These are phyloP conservation scores for Meghimatium bilineatum DNA, from an alignment of 2,888 invertebrate genomes.

Conservation along the genomic window DNA sequence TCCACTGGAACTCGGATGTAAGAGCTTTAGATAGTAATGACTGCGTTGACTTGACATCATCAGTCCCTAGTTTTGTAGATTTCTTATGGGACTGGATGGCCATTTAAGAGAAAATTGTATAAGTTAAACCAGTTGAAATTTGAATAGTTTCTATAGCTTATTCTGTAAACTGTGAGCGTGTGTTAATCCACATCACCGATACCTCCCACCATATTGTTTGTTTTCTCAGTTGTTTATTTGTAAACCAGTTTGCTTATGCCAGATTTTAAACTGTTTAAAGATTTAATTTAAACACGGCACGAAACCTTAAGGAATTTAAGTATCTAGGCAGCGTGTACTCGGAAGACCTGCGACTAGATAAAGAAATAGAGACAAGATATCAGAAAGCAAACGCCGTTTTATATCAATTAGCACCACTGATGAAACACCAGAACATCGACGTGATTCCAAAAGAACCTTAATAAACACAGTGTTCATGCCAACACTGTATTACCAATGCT, in stretches of 20 bases:
- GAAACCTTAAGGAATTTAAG: no score
- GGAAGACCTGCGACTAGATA: no score
- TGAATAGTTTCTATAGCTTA: not conserved
- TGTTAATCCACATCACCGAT: not conserved
- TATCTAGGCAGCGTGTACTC: no score
- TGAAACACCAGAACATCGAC: no score
- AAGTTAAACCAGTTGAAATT: not conserved
- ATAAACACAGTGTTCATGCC: no score
- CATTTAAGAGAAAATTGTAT: conserved; percentile 15
- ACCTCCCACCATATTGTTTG: not conserved
- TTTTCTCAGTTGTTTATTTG: not conserved
- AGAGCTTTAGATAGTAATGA: conserved; percentile 50
- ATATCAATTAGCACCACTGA: no score
- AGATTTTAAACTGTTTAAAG: not conserved
- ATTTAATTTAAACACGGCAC: no score
- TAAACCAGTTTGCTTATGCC: not conserved
- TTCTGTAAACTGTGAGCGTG: not conserved
- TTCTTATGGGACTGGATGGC: conserved; percentile 26
- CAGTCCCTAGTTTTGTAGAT: not conserved
- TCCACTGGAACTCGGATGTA: conserved; percentile 47
- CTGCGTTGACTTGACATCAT: conserved; percentile 7
- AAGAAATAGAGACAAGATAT: no score
- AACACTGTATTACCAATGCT: no score
- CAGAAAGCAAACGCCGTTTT: no score
- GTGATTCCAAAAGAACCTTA: no score